Base-by-base conservation (phyloP, 64 coral and sea anemone genomes). In the Pocillopora verrucosa region DNA sequence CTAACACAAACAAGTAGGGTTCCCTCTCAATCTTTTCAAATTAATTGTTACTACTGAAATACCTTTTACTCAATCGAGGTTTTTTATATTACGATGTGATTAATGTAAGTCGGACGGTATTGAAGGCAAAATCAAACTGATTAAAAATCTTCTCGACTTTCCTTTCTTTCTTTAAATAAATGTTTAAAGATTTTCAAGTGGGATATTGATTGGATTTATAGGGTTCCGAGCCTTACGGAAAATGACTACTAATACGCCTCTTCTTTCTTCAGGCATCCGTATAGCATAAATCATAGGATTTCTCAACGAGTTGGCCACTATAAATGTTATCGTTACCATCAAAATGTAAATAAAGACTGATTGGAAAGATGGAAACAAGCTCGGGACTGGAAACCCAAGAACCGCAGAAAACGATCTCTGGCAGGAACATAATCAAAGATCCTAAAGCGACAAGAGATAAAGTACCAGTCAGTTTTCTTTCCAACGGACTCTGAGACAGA, bases 381-480 rank as follows among this genome's bases (percentile, higher is more conserved):
- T 30, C 30, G 30, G 30, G 4, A 30, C 30, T 30, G 30, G 30
- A 30, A 30, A 30, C 30, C 30, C 30, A 30, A 30, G 30, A 30
- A 30, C 30, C 30, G 30, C 30, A 30, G 30, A 30, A 30, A 30
- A 30, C 30, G 30, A 51, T 7, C 7, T 4, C 7, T 17, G 34
- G 74, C 13, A 38, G 14, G 17, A 16, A 76, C 34, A 13, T 13
- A 5, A 76, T 11, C 14, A 76, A 19, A 38, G 74, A 76, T 51
- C 16, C 74, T 0, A 56, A 13, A 38, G 74, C 19, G 2, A 45
- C 36, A 14, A 76, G 36, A 12, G 17, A 76, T 37, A 76, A 76
- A 17, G 74, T 41, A 7, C 17, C 16, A 6, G 74, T 76, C 74
- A 76, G 74, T 76, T 76, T 76, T 76, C 74, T 45, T 76, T 73